These are phyloP conservation scores for Galaxias olidus DNA, from an alignment of 2,797 vertebrate species.

Conservation along the genomic window DNA sequence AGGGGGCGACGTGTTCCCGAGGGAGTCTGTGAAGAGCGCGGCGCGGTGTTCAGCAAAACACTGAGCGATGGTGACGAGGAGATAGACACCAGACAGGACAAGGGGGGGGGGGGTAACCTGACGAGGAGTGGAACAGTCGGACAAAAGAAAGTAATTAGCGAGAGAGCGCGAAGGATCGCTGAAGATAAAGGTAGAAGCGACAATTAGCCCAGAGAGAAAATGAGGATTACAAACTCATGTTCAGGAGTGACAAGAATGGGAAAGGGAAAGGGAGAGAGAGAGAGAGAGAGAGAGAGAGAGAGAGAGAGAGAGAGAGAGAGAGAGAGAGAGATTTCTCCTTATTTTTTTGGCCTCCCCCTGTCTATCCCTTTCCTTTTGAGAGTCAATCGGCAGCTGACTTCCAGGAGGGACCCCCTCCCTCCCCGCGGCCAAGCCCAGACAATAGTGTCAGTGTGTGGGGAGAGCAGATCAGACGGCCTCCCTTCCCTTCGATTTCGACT, in stretches of 20 bases:
- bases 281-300: neutral
- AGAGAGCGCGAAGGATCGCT: neutral
- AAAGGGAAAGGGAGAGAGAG: neutral
- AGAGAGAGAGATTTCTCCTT: neutral
- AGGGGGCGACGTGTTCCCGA: too few relatives aligned
- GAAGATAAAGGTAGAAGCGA: neutral
- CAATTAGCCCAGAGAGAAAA: neutral
- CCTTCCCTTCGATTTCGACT: slow-evolving; percentile 31
- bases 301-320: neutral
- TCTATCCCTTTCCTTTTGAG: slow-evolving; percentile 14
- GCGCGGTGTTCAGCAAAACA: too few relatives aligned
- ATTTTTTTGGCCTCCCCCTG: neutral
- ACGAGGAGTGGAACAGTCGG: too few relatives aligned
- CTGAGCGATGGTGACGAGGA: too few relatives aligned
- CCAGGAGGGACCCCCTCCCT: slow-evolving; percentile 21
- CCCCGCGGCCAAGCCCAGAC: slow-evolving; percentile 25
- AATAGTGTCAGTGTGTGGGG: slow-evolving; percentile 50
- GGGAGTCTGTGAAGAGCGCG: too few relatives aligned
- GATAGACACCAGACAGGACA: too few relatives aligned
- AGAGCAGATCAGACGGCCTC: slow-evolving; percentile 27
- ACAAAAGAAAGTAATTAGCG: neutral
- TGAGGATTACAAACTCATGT: neutral
- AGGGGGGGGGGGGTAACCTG: too few relatives aligned
- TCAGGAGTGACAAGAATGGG: neutral
- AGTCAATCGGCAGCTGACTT: slow-evolving; percentile 46